A percentile compares a stretch with the other conserved stretches of the same genome.
These are phyloP conservation scores for Drosophila aff. DNA, from an alignment of 1,140 invertebrate genomes.

Conservation along the genomic window DNA sequence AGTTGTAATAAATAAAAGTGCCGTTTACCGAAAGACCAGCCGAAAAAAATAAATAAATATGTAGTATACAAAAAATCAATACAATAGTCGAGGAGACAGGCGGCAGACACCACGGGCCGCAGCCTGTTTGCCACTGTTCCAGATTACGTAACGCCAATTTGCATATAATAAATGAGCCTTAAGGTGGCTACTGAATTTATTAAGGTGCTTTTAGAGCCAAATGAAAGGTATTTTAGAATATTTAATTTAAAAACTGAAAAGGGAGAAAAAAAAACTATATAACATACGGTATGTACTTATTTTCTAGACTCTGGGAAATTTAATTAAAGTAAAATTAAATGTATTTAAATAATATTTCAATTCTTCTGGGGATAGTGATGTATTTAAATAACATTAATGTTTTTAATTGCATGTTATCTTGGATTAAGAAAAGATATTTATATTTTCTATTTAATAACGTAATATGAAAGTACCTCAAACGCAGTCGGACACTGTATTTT, in stretches of 20 bases:
- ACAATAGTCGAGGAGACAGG: slow-evolving; percentile 51
- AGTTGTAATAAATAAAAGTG: slow-evolving; percentile 81
- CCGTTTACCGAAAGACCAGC: slow-evolving; percentile 40
- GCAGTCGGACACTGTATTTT: too few relatives aligned
- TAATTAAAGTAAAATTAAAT: too few relatives aligned
- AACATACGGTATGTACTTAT: too few relatives aligned
- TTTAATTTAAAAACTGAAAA: background rate
- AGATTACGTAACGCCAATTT: slow-evolving; percentile 48
- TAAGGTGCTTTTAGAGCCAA: background rate
- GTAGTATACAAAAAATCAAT: slow-evolving; percentile 53
- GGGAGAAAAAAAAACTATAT: background rate
- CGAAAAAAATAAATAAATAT: slow-evolving; percentile 17
- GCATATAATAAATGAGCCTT: slow-evolving; percentile 37
- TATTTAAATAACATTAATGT: too few relatives aligned
- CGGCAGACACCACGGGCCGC: slow-evolving; percentile 17
- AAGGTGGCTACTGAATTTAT: background rate
- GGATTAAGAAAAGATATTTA: too few relatives aligned
- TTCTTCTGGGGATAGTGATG: too few relatives aligned
- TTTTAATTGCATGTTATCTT: too few relatives aligned
- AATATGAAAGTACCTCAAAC: too few relatives aligned
- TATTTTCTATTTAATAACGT: too few relatives aligned
- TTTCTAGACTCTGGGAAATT: too few relatives aligned
- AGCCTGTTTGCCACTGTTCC: slow-evolving; percentile 16
- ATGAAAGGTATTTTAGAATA: background rate
- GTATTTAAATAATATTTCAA: too few relatives aligned